Conservation (phyloP, 2,888 invertebrate genomes). For the Empis livida region DNA sequence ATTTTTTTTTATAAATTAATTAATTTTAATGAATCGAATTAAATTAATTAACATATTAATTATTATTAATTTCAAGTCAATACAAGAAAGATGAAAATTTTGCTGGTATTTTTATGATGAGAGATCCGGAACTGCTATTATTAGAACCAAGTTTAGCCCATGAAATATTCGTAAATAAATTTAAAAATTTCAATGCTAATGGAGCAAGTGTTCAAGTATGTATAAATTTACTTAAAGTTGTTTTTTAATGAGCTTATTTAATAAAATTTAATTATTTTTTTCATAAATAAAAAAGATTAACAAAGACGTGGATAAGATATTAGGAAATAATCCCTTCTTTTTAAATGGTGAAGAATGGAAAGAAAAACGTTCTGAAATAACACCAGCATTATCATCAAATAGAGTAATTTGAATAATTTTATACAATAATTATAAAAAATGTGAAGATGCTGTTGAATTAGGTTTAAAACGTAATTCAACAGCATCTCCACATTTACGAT, state of each 20-base stretch:
- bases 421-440: too few species aligned
- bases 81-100: slow-evolving; percentile 23
- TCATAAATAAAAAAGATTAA: background rate
- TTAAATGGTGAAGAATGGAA: slow-evolving; percentile 39
- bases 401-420: slow-evolving; percentile 28
- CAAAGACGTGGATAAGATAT: slow-evolving; percentile 22
- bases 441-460: too few species aligned
- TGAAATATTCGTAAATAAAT: slow-evolving; percentile 33
- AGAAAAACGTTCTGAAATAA: slow-evolving; percentile 35
- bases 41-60: background rate
- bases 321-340: slow-evolving; percentile 37
- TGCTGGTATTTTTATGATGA: slow-evolving; percentile 32
- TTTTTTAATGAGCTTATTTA: too few species aligned
- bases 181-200: slow-evolving; percentile 27
- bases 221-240: too few species aligned
- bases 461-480: too few species aligned
- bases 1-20: too few species aligned
- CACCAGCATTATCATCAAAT: slow-evolving; percentile 38
- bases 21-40: too few species aligned
- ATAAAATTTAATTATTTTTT: too few species aligned
- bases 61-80: slow-evolving; percentile 14
- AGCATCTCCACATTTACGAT: too few species aligned
- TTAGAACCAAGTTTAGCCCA: slow-evolving; percentile 27
- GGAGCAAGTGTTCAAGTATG: too few species aligned
- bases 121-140: slow-evolving; percentile 29